Percentiles rank a stretch among this genome's conserved stretches.
Evolutionary conservation across 30 jellyfish, hydroid and myxozoan species (phyloP).

Genomic region (Cassiopea xamachana): DNA sequence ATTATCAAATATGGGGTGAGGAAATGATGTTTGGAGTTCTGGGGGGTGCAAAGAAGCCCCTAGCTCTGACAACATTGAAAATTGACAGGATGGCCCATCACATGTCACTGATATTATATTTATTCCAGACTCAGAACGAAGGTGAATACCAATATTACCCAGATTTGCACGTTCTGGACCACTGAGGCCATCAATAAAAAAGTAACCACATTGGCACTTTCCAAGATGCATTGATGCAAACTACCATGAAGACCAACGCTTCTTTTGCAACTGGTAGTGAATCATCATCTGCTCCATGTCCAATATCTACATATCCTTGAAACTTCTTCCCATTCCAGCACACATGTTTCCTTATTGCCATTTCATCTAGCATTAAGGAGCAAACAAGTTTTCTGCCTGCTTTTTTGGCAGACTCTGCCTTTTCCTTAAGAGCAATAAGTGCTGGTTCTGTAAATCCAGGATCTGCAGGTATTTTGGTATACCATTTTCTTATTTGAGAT

Average conservation of each 20-base stretch:
- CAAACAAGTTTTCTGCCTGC: constrained; percentile 28
- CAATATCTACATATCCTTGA: constrained; percentile 61
- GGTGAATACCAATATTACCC: constrained; percentile 32
- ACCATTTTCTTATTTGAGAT: constrained; percentile 59
- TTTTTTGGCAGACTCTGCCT: constrained; percentile 23
- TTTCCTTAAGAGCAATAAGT: constrained; percentile 17
- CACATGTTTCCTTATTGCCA: constrained; percentile 66
- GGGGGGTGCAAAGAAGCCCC: constrained; percentile 65
- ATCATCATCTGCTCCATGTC: constrained; percentile 49
- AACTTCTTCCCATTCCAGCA: constrained; percentile 48
- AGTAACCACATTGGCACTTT: constrained; percentile 65
- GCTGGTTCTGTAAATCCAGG: constrained; percentile 73
- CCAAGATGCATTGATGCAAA: constrained; percentile 57
- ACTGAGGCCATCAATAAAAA: constrained; percentile 57
- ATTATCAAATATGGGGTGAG: constrained; percentile 45
- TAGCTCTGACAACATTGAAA: constrained; percentile 51
- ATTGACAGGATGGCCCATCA: constrained; percentile 67
- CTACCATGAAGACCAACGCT: constrained; percentile 68
- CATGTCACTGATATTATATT: constrained; percentile 41
- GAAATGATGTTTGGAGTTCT: constrained; percentile 29
- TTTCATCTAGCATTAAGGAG: constrained; percentile 69
- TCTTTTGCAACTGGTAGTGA: constrained; percentile 54
- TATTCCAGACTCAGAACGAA: constrained; percentile 45
- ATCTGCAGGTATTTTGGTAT: constrained; percentile 47
- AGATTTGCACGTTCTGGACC: constrained; percentile 70